These are phyloP conservation scores for Larimichthys polyactis DNA, from an alignment of 2,113 vertebrate species.

Conservation along the genomic window DNA sequence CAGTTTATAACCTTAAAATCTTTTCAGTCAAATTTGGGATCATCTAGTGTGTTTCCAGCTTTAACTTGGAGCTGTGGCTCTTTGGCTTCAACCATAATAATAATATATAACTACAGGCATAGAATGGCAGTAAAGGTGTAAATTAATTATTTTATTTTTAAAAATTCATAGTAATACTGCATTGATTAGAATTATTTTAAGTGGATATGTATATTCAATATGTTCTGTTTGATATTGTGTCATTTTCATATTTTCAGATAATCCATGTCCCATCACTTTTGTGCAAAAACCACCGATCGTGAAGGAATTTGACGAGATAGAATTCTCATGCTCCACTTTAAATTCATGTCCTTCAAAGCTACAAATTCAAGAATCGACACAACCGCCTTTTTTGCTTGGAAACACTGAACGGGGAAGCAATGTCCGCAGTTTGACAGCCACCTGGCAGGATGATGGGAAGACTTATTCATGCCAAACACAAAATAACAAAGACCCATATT, in stretches of 20 bases:
- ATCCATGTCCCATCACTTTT: conserved; percentile 71
- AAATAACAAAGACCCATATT: conserved; percentile 7
- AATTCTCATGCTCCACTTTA: conserved; percentile 60
- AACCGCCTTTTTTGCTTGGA: rapidly evolving
- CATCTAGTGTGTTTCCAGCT: too few relatives aligned
- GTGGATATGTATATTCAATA: not conserved
- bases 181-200: not conserved
- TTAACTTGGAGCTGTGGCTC: too few relatives aligned
- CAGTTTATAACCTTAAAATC: too few relatives aligned
- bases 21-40: too few relatives aligned
- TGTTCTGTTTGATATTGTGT: not conserved
- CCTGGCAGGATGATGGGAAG: conserved; percentile 57
- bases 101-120: too few relatives aligned
- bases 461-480: conserved; percentile 60
- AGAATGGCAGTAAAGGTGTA: too few relatives aligned
- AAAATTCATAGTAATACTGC: too few relatives aligned
- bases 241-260: conserved; percentile 62
- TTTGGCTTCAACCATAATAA: too few relatives aligned
- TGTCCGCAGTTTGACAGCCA: not conserved
- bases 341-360: not conserved
- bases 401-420: rapidly evolving
- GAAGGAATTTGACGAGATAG: rapidly evolving
- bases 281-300: not conserved
- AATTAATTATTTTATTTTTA: not conserved
- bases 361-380: not conserved